Percentiles rank a stretch among this genome's conserved stretches.
These are phyloP conservation scores for Semotilus atromaculatus DNA, from an alignment of 2,797 vertebrate genomes.

Conservation along the genomic window DNA sequence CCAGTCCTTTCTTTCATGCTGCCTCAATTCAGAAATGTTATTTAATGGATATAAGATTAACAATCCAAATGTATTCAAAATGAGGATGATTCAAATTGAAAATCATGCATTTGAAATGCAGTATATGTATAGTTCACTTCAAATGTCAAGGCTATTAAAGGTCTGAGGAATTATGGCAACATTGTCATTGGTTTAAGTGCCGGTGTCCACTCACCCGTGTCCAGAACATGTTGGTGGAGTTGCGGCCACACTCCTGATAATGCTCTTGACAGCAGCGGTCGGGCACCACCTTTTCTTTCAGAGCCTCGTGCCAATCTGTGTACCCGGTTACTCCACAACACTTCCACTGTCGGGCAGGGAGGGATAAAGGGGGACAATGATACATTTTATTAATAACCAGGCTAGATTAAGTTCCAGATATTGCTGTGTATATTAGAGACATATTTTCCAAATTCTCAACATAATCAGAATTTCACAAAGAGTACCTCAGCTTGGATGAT, in stretches of 20 bases:
- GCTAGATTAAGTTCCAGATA: not conserved
- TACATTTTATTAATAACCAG: not conserved
- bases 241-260: conserved; percentile 92
- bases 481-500: conserved; percentile 97
- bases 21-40: conserved; percentile 6
- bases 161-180: not conserved
- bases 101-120: not conserved
- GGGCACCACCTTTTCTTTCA: conserved; percentile 91
- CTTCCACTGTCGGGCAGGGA: conserved; percentile 83
- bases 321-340: conserved; percentile 95
- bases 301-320: conserved; percentile 92
- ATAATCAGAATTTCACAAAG: not conserved
- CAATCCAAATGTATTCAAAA: not conserved
- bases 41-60: conserved; percentile 11
- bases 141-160: not conserved
- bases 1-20: conserved; percentile 27
- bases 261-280: conserved; percentile 97
- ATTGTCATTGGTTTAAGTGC: not conserved
- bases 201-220: conserved; percentile 80
- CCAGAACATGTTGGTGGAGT: conserved; percentile 91
- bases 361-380: conserved; percentile 5
- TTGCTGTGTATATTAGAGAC: not conserved
- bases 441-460: not conserved
- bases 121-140: not conserved
- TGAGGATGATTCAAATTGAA: not conserved